Percentiles rank a stretch among this genome's conserved stretches.
Conservation (phyloP, 2,797 vertebrate species). For the Phyllotis vaccarum region DNA sequence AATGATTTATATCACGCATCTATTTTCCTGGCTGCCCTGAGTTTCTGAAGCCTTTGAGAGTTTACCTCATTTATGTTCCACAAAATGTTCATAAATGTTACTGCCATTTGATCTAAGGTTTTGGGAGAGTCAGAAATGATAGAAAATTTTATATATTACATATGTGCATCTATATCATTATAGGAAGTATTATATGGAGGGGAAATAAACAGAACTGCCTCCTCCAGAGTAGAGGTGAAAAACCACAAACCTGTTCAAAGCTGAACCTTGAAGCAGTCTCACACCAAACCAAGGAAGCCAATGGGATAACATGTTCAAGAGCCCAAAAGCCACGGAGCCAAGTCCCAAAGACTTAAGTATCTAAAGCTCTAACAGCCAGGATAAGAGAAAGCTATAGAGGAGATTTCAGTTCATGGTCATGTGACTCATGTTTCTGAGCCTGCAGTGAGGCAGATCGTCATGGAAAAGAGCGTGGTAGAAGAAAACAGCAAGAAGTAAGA, state of each 20-base stretch:
- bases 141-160: background rate
- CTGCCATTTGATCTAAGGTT: background rate
- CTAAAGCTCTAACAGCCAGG: too few species aligned
- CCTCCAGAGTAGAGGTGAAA: background rate
- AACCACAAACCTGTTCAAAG: background rate
- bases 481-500: background rate
- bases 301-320: background rate
- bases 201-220: background rate
- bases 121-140: background rate
- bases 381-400: background rate
- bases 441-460: background rate
- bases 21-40: too few species aligned
- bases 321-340: background rate
- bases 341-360: too few species aligned
- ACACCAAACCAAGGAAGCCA: too few species aligned
- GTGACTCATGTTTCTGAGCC: background rate
- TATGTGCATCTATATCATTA: background rate
- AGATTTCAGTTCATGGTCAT: background rate
- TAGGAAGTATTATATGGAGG: background rate
- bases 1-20: accelerated
- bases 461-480: too few species aligned
- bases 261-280: too few species aligned
- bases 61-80: background rate
- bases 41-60: background rate
- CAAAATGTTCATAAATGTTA: background rate